A percentile compares a stretch with the other conserved stretches of the same genome.
Evolutionary conservation across 2,797 vertebrate species (phyloP).

Genomic region (Schizopygopsis malacanthus): DNA sequence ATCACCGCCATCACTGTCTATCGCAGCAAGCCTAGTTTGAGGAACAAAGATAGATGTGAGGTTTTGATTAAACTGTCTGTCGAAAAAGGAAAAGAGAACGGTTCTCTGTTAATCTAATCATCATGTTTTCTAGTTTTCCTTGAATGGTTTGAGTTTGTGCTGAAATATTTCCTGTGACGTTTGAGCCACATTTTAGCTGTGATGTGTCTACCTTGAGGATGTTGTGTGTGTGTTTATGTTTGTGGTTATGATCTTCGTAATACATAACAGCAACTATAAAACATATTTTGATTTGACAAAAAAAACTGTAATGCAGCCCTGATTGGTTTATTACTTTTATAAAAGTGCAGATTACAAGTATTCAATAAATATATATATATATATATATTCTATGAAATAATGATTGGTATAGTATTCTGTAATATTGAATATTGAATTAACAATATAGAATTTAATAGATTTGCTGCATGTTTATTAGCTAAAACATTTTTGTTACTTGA

Average conservation of each 20-base stretch:
- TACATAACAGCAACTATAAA: not conserved
- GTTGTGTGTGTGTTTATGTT: not conserved
- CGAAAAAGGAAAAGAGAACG: not conserved
- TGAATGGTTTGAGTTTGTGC: not conserved
- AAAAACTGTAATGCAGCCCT: not conserved
- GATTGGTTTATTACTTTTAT: not conserved
- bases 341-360: not conserved
- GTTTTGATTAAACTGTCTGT: not conserved
- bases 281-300: not conserved
- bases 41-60: constrained; percentile 3
- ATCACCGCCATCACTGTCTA: too few species aligned
- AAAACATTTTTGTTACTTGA: not conserved
- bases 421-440: not conserved
- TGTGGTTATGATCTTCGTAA: not conserved
- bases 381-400: not conserved
- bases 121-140: not conserved
- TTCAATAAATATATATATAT: not conserved
- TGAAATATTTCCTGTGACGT: not conserved
- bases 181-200: not conserved
- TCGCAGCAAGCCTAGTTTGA: too few species aligned
- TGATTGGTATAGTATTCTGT: not conserved
- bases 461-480: not conserved
- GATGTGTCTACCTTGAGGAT: not conserved
- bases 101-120: not conserved
- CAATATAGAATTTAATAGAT: not conserved